phyloP scores from a whole-genome alignment of 2,888 invertebrate genomes.

The Anaspis maculata region DNA sequence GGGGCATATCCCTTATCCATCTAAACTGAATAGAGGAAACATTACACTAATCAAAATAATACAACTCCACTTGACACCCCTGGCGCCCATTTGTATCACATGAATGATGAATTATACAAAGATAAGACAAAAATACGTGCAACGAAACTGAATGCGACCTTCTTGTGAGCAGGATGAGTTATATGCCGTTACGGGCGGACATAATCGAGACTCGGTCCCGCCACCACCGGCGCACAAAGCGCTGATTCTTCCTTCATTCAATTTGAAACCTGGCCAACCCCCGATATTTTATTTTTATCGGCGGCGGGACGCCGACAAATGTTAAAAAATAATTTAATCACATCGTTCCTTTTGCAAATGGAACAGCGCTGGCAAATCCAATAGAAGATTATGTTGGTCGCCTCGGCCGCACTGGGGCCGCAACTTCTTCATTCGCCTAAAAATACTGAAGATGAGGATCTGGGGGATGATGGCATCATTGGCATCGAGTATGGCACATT shows the following conservation, averaged over 20 bases:
- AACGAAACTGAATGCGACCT: conserved; percentile 28
- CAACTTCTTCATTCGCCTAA: too few relatives aligned
- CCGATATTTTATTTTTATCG: conserved; percentile 15
- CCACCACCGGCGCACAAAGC: conserved; percentile 16
- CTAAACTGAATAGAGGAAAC: conserved; percentile 35
- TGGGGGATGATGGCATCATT: too few relatives aligned
- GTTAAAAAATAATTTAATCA: conserved; percentile 15
- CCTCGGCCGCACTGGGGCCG: too few relatives aligned
- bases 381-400: too few relatives aligned
- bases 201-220: conserved; percentile 13
- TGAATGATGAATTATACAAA: conserved; percentile 37
- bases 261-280: conserved; percentile 18
- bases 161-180: conserved; percentile 19
- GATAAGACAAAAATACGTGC: conserved; percentile 38
- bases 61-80: conserved; percentile 33
- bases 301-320: conserved; percentile 8
- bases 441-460: too few relatives aligned
- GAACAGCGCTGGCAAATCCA: too few relatives aligned
- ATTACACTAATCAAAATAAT: conserved; percentile 37
- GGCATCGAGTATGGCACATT: too few relatives aligned
- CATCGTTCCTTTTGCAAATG: too few relatives aligned
- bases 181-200: conserved; percentile 14
- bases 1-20: conserved; percentile 31
- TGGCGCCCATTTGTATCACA: conserved; percentile 31
- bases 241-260: conserved; percentile 20